Base-by-base conservation (phyloP, 2,888 invertebrate genomes). In the Coronaproctus castanopsis region DNA sequence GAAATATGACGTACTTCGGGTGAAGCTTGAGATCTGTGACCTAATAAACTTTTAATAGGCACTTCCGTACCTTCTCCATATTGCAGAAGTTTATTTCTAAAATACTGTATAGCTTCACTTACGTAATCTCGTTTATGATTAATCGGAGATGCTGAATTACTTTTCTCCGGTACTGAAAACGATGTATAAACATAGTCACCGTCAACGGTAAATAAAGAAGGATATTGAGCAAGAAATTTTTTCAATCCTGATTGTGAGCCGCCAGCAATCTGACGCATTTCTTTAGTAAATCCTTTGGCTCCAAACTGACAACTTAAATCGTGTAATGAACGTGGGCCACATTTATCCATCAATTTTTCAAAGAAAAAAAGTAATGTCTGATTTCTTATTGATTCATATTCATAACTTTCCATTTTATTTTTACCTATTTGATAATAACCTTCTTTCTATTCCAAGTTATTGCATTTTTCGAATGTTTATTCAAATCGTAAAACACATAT, bases 291-390 rank as follows among this genome's bases (percentile, higher is more conserved):
- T 67, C 92, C 96, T 74, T 95, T 93, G 67, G 96, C 95, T 69
- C 97, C 97, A 75, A 98, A 98, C 75, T 97, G 95, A 74, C 97
- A 97, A 72, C 93, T 93, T 67, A 98, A 80, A 77, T 98, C 97
- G 75, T 95, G 95, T 69, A 97, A 80, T 66, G 93, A 92, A 72
- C 96, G 81, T 65, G 93, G 89, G 72, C 90, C 89, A 68, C 90
- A 87, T 77, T 93, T 95, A 75, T 96, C 95, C 80, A 98, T 83
- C 67, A 98, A 80, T 70, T 95, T 86, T 77, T 98, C 98, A 73
- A 97, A 85, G 76, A 98, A 98, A 78, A 98, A 98, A 71, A 98
- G 80, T 71, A 98, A 78, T 68, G 95, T 95, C 83, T 89, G 85
- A 74, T 95, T 93, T 71, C 90, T 80, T 69, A 89, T 85, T 76